phyloP scores from a whole-genome alignment of 2,113 vertebrate genomes.

The Notothenia rossii region DNA sequence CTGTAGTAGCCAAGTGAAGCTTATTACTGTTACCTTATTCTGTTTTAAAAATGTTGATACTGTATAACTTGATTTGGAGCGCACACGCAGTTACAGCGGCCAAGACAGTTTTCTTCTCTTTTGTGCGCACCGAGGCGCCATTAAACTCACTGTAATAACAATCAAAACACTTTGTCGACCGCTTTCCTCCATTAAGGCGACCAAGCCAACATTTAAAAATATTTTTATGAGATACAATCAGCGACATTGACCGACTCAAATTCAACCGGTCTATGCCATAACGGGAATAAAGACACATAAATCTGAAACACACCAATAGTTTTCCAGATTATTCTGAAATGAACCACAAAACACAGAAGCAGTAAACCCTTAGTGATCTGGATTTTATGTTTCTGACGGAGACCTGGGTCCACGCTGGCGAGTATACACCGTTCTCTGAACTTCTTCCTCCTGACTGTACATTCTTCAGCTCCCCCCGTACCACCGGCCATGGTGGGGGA shows the following conservation, averaged over 20 bases:
- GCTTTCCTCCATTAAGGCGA: slow-evolving; percentile 19
- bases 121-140: slow-evolving; percentile 6
- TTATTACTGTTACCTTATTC: slow-evolving; percentile 49
- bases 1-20: slow-evolving; percentile 36
- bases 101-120: neutral
- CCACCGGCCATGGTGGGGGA: too few relatives aligned
- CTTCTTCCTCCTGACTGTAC: too few relatives aligned
- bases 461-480: too few relatives aligned
- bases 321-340: slow-evolving; percentile 36
- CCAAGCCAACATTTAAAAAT: slow-evolving; percentile 27
- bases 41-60: slow-evolving; percentile 39
- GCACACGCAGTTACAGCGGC: slow-evolving; percentile 22
- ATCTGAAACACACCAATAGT: slow-evolving; percentile 17
- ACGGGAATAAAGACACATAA: slow-evolving; percentile 4
- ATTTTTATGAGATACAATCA: slow-evolving; percentile 16
- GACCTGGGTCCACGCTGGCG: too few relatives aligned
- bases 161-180: slow-evolving; percentile 22
- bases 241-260: neutral
- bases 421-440: too few relatives aligned
- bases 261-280: neutral
- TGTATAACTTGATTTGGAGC: slow-evolving; percentile 53
- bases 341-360: slow-evolving; percentile 11
- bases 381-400: too few relatives aligned
- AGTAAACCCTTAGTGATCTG: slow-evolving; percentile 1
- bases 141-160: slow-evolving; percentile 39